phyloP scores from a whole-genome alignment of 2,888 invertebrate species.

The Rhamnusium bicolor region DNA sequence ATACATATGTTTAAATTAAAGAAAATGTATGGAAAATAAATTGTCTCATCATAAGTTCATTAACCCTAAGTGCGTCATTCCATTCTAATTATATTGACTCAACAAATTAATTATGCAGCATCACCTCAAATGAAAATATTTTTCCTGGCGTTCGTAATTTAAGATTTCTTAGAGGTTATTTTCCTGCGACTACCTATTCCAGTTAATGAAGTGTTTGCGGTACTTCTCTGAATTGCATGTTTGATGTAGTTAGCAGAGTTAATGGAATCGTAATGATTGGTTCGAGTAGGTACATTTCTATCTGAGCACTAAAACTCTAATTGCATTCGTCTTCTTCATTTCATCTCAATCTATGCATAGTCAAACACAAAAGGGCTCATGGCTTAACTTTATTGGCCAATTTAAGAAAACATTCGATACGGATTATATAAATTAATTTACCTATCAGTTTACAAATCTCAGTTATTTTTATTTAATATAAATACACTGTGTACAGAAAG shows the following conservation, averaged over 20 bases:
- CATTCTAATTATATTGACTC: neutral
- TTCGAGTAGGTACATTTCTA: constrained; percentile 55
- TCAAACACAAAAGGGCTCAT: neutral
- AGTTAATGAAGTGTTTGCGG: constrained; percentile 66
- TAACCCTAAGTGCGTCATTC: too few species aligned
- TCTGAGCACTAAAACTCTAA: constrained; percentile 51
- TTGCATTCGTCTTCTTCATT: constrained; percentile 47
- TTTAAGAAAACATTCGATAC: too few species aligned
- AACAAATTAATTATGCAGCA: neutral
- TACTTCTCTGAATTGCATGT: constrained; percentile 65
- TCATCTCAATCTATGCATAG: constrained; percentile 25
- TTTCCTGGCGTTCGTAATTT: constrained; percentile 22
- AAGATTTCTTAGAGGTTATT: constrained; percentile 14
- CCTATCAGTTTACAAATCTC: too few species aligned
- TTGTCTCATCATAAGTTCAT: too few species aligned
- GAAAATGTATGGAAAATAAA: too few species aligned
- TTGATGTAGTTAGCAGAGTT: constrained; percentile 67
- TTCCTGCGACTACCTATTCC: constrained; percentile 58
- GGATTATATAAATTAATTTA: too few species aligned
- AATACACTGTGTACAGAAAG: too few species aligned
- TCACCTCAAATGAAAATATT: neutral
- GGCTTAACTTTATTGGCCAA: neutral
- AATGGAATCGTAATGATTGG: constrained; percentile 66
- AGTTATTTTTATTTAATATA: too few species aligned
- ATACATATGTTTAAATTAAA: too few species aligned